Percentiles rank a stretch among this genome's conserved stretches.
Evolutionary conservation across 2,888 invertebrate species (phyloP).

Genomic region (Rhagium mordax): DNA sequence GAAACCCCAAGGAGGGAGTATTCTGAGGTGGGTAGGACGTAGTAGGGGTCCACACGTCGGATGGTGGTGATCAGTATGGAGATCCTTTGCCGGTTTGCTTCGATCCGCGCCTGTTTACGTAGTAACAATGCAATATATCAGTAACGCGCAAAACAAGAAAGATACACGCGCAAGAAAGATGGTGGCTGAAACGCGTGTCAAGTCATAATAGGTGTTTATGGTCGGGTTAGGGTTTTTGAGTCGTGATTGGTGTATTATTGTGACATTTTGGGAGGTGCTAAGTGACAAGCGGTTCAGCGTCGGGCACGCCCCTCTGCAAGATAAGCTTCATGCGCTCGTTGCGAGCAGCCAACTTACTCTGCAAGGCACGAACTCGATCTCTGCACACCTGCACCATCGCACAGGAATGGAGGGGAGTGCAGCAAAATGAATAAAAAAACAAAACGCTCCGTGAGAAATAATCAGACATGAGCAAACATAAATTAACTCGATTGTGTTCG

Average conservation of each 20-base stretch:
- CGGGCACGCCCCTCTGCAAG: slow-evolving; percentile 89
- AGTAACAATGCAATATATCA: slow-evolving; percentile 63
- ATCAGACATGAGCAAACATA: slow-evolving; percentile 59
- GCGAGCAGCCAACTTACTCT: slow-evolving; percentile 90
- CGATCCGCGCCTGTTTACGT: slow-evolving; percentile 69
- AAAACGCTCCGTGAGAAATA: slow-evolving; percentile 66
- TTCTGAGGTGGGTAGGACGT: slow-evolving; percentile 73
- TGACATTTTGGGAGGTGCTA: slow-evolving; percentile 63
- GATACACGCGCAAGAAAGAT: slow-evolving; percentile 66
- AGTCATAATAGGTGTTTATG: slow-evolving; percentile 49
- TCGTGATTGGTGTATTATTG: slow-evolving; percentile 41
- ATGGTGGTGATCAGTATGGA: slow-evolving; percentile 81
- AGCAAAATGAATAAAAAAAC: slow-evolving; percentile 70
- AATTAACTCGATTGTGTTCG: slow-evolving; percentile 62
- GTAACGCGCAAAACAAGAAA: slow-evolving; percentile 56
- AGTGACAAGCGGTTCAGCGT: slow-evolving; percentile 83
- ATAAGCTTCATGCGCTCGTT: slow-evolving; percentile 91
- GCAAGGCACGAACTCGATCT: slow-evolving; percentile 88
- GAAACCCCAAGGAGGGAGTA: slow-evolving; percentile 71
- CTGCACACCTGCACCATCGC: slow-evolving; percentile 81
- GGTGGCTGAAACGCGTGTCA: slow-evolving; percentile 68
- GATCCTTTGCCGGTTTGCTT: slow-evolving; percentile 80
- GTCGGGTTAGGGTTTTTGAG: slow-evolving; percentile 48
- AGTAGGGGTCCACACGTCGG: slow-evolving; percentile 84
- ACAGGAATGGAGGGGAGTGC: slow-evolving; percentile 62